Evolutionary conservation across 1,140 invertebrate species (phyloP).

Genomic region (Pseudomyrmex gracilis): DNA sequence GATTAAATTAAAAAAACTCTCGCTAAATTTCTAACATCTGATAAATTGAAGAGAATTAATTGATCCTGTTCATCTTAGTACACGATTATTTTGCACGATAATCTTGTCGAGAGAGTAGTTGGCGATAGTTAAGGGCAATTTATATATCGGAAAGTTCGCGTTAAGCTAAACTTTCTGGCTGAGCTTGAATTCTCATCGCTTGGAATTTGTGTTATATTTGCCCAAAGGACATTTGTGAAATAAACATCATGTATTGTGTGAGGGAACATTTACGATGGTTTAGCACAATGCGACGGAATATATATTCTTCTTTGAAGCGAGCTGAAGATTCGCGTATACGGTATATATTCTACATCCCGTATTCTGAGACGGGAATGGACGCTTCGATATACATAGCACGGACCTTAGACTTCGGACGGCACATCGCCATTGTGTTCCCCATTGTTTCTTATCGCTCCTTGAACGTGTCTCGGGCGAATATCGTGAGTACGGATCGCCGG

Average conservation of each 20-base stretch:
- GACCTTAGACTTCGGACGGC: conserved; percentile 7
- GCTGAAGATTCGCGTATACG: neutral
- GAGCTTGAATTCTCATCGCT: conserved; percentile 34
- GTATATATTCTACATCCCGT: neutral
- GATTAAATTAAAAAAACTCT: too few species aligned
- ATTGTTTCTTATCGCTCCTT: conserved; percentile 48
- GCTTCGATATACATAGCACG: neutral
- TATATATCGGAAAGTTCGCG: conserved; percentile 32
- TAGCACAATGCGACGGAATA: conserved; percentile 26
- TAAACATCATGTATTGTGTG: conserved; percentile 43
- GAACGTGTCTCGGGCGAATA: conserved; percentile 14
- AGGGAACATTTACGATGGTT: neutral
- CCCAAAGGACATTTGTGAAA: conserved; percentile 10
- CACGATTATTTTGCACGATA: conserved; percentile 2
- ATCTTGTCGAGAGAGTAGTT: neutral
- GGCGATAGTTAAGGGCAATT: conserved; percentile 37
- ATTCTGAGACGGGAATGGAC: conserved; percentile 10
- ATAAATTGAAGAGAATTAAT: neutral
- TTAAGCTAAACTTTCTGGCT: neutral
- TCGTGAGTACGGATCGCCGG: conserved; percentile 22
- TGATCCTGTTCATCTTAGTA: neutral
- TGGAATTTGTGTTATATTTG: conserved; percentile 8
- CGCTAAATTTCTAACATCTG: too few species aligned
- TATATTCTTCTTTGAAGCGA: conserved; percentile 12
- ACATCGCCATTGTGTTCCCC: conserved; percentile 25